A percentile compares a stretch with the other conserved stretches of the same genome.
phyloP scores from a whole-genome alignment of 2,797 vertebrate species.

The Thaleichthys pacificus region DNA sequence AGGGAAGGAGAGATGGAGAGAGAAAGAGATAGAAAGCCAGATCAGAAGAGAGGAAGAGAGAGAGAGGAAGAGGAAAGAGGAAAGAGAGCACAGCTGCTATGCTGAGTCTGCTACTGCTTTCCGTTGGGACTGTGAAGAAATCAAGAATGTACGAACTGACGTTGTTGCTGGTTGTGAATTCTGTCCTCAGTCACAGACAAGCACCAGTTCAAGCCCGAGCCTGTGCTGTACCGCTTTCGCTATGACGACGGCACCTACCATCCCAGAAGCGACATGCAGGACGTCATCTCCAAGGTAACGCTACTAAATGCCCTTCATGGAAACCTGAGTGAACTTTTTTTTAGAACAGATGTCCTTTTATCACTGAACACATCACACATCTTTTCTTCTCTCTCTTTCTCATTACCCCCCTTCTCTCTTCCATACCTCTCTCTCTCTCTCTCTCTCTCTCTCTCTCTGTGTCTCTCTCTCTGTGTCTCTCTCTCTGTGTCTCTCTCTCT shows the following conservation, averaged over 20 bases:
- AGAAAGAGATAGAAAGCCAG: constrained; percentile 10
- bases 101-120: background rate
- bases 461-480: too few relatives aligned
- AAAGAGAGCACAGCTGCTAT: background rate
- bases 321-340: too few relatives aligned
- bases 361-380: too few relatives aligned
- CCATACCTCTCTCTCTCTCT: background rate
- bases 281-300: constrained; percentile 96
- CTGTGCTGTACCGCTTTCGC: constrained; percentile 93
- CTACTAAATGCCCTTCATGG: background rate
- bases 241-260: constrained; percentile 98
- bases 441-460: background rate
- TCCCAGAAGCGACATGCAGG: constrained; percentile 95
- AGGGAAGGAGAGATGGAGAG: background rate
- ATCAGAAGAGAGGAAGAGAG: background rate
- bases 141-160: background rate
- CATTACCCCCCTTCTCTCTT: too few relatives aligned
- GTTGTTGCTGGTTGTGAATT: constrained; percentile 13
- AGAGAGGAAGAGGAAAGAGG: too few relatives aligned
- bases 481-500: too few relatives aligned
- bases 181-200: constrained; percentile 90
- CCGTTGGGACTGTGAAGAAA: too few relatives aligned
- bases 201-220: constrained; percentile 96
- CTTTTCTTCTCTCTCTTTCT: too few relatives aligned
- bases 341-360: too few relatives aligned